Evolutionary conservation across 2,888 invertebrate genomes (phyloP).

Genomic region (Drosophila borealis): DNA sequence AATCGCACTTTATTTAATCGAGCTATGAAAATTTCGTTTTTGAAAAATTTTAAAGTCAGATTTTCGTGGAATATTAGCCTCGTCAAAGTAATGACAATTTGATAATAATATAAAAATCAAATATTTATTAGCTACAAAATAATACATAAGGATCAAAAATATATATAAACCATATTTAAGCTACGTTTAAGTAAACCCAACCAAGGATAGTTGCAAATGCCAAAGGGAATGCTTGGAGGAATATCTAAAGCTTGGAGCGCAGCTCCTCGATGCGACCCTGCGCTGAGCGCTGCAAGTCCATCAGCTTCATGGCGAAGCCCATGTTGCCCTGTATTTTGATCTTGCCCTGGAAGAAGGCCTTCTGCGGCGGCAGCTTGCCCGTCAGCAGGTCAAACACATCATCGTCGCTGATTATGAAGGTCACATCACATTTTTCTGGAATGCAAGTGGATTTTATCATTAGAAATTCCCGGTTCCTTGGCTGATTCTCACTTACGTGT

Average conservation of each 20-base stretch:
- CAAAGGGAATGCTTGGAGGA: conserved; percentile 6
- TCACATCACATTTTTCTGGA: conserved; percentile 93
- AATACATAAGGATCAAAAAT: conserved; percentile 13
- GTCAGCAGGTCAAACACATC: conserved; percentile 95
- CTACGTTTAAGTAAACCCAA: conserved; percentile 18
- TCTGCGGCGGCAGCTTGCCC: conserved; percentile 97
- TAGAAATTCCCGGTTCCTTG: neutral
- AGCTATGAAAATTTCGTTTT: too few relatives aligned
- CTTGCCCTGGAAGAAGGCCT: conserved; percentile 98
- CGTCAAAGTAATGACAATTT: neutral
- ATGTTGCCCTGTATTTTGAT: conserved; percentile 98
- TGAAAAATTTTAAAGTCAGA: too few relatives aligned
- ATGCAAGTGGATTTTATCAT: neutral
- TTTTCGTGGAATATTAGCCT: too few relatives aligned
- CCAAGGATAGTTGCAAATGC: conserved; percentile 15
- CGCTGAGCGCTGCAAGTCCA: conserved; percentile 92
- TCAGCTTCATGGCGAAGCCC: conserved; percentile 97
- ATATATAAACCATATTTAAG: conserved; percentile 8
- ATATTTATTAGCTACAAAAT: conserved; percentile 31
- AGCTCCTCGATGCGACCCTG: conserved; percentile 90
- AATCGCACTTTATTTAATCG: too few relatives aligned
- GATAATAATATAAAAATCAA: conserved; percentile 6
- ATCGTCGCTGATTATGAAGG: conserved; percentile 94
- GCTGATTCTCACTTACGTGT: conserved; percentile 78
- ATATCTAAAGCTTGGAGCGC: conserved; percentile 90